These are phyloP conservation scores for Drosophila yooni DNA, from an alignment of 2,888 invertebrate genomes.

Conservation along the genomic window DNA sequence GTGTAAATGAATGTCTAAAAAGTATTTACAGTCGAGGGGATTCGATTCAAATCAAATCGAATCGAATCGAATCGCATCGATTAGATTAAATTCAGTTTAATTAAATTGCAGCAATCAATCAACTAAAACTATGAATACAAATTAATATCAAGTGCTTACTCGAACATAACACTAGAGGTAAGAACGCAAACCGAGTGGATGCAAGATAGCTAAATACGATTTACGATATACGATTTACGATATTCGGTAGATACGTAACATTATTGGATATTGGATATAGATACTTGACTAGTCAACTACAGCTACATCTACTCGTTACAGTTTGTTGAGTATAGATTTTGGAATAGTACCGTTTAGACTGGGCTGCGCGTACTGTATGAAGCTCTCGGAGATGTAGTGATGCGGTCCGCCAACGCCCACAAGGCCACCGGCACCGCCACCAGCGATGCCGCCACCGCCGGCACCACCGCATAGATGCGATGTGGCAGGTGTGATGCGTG, in stretches of 20 bases:
- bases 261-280: conserved; percentile 16
- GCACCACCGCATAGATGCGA: conserved; percentile 66
- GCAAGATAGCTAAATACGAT: conserved; percentile 37
- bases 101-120: conserved; percentile 55
- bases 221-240: conserved; percentile 5
- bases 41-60: conserved; percentile 15
- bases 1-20: conserved; percentile 14
- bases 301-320: conserved; percentile 68
- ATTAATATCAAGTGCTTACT: conserved; percentile 54
- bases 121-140: conserved; percentile 62
- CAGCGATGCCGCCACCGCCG: conserved; percentile 30
- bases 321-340: conserved; percentile 84
- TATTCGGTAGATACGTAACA: conserved; percentile 5
- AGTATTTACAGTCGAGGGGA: conserved; percentile 51
- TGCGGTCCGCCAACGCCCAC: conserved; percentile 78
- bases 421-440: conserved; percentile 48
- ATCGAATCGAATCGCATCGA: neutral
- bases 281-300: conserved; percentile 47
- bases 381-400: conserved; percentile 85
- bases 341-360: conserved; percentile 85
- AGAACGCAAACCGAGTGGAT: conserved; percentile 48
- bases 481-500: conserved; percentile 73
- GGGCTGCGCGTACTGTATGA: conserved; percentile 85
- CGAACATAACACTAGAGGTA: conserved; percentile 49
- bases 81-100: conserved; percentile 25